Conservation (phyloP, 2,113 vertebrate genomes). For the Tupaia chinensis region DNA sequence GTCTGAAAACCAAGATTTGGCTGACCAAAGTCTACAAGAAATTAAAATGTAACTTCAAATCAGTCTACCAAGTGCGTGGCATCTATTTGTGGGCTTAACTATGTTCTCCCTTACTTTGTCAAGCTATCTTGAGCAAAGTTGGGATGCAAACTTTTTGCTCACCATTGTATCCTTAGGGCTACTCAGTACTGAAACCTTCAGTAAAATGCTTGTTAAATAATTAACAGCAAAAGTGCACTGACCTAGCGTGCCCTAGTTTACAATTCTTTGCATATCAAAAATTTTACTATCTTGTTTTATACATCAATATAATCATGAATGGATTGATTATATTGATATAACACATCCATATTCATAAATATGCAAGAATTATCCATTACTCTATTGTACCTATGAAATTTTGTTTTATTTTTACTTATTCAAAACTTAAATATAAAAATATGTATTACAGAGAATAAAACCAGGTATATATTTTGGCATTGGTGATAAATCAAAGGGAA, state of each 20-base stretch:
- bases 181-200: neutral
- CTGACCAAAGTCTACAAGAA: constrained; percentile 88
- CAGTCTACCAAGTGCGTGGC: constrained; percentile 36
- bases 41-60: constrained; percentile 88
- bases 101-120: neutral
- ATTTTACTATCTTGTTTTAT: constrained; percentile 1
- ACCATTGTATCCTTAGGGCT: neutral
- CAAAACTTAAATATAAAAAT: constrained; percentile 39
- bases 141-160: neutral
- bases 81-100: neutral
- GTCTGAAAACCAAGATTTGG: constrained; percentile 87
- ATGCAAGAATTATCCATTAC: neutral
- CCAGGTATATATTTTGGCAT: neutral
- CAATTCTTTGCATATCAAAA: constrained; percentile 1
- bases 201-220: constrained; percentile 7
- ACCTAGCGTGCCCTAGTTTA: neutral
- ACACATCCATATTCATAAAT: neutral
- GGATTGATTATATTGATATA: neutral
- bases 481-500: neutral
- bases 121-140: neutral
- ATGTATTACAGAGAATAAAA: neutral
- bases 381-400: neutral
- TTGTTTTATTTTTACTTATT: constrained; percentile 15
- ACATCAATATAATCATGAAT: constrained; percentile 18
- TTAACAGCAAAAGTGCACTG: neutral